Conservation (phyloP, 2,797 vertebrate genomes). For the Sylvilagus floridanus region DNA sequence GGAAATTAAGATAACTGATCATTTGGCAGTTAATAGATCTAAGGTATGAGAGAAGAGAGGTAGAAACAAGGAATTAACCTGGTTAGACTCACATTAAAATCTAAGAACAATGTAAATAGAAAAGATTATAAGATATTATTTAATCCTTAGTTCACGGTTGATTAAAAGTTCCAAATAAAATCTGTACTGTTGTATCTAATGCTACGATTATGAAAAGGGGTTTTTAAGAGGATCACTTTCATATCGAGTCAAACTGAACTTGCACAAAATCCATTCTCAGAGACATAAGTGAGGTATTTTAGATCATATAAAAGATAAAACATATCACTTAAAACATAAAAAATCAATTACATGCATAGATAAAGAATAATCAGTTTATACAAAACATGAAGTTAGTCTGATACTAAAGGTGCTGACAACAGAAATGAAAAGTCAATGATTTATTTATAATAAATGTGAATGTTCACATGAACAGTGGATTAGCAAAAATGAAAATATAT, state of each 20-base stretch:
- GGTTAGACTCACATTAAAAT: neutral
- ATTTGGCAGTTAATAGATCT: neutral
- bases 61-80: neutral
- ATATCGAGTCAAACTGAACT: neutral
- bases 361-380: constrained; percentile 25
- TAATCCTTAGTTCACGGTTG: neutral
- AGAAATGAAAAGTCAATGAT: neutral
- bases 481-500: neutral
- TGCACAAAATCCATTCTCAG: neutral
- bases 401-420: neutral
- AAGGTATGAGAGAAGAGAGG: neutral
- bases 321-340: neutral
- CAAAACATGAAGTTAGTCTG: neutral
- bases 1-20: neutral
- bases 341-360: neutral
- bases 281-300: neutral
- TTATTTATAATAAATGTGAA: neutral
- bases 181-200: neutral
- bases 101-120: neutral
- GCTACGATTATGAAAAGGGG: neutral
- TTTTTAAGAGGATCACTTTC: constrained; percentile 17
- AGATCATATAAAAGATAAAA: neutral
- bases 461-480: neutral
- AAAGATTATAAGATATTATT: neutral
- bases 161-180: neutral